Evolutionary conservation across 2,797 vertebrate genomes (phyloP).

Genomic region (Trematomus bernacchii): DNA sequence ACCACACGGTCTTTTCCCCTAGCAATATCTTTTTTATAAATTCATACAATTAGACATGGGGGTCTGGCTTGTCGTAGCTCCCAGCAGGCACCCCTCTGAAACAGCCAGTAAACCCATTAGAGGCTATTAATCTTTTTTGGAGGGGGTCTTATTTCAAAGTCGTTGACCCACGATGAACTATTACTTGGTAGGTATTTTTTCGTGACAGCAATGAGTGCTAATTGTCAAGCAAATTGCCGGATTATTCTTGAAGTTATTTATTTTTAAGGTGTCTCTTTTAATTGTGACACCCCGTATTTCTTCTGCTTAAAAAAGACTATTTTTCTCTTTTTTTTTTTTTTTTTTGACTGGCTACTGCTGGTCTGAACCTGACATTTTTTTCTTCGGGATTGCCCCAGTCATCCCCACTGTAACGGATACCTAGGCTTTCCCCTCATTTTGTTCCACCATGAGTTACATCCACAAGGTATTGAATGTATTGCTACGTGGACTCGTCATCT

Average conservation of each 20-base stretch:
- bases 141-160: constrained; percentile 37
- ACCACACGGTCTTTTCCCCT: background rate
- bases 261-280: constrained; percentile 51
- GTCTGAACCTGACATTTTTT: constrained; percentile 18
- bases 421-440: constrained; percentile 37
- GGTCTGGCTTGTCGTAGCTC: constrained; percentile 37
- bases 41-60: constrained; percentile 52
- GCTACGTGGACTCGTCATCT: constrained; percentile 89
- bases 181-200: constrained; percentile 49
- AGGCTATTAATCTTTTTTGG: constrained; percentile 38
- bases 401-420: constrained; percentile 51
- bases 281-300: constrained; percentile 43
- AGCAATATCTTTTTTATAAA: constrained; percentile 36
- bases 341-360: constrained; percentile 2
- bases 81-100: constrained; percentile 44
- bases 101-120: constrained; percentile 57
- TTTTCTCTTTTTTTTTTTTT: constrained; percentile 23
- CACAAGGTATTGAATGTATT: constrained; percentile 79
- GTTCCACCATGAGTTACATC: constrained; percentile 84
- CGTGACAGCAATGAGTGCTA: constrained; percentile 20
- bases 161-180: constrained; percentile 54
- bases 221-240: constrained; percentile 34
- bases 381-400: constrained; percentile 21
- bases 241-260: constrained; percentile 49
- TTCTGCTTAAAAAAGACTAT: constrained; percentile 2